phyloP scores from a whole-genome alignment of 2,888 invertebrate species.

The Hydrotaea cyrtoneurina region DNA sequence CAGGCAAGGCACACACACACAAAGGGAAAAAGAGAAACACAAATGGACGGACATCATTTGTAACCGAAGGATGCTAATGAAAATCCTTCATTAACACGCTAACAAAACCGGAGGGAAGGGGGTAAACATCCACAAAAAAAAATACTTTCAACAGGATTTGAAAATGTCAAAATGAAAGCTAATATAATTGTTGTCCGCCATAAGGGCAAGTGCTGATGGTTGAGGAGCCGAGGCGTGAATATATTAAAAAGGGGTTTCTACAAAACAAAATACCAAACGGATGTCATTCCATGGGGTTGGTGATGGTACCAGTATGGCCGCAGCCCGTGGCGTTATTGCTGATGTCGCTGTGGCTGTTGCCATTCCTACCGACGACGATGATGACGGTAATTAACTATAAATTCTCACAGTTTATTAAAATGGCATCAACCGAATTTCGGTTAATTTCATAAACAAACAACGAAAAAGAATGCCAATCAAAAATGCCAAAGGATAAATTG shows the following conservation, averaged over 20 bases:
- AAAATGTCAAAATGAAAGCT: not conserved
- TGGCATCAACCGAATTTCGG: conserved; percentile 1
- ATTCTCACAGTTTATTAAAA: conserved; percentile 52
- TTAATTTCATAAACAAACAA: conserved; percentile 34
- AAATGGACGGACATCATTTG: not conserved
- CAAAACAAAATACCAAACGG: conserved; percentile 19
- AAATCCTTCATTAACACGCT: not conserved
- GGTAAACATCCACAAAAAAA: not conserved
- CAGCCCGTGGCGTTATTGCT: too few species aligned
- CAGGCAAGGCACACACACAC: not conserved
- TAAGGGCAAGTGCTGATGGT: too few species aligned
- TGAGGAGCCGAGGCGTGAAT: not conserved
- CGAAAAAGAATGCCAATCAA: conserved; percentile 41
- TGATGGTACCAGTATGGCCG: not conserved
- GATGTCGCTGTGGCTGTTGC: not conserved
- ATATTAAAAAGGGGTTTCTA: not conserved
- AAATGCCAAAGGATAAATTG: not conserved
- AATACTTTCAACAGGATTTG: not conserved
- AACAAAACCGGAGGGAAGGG: not conserved
- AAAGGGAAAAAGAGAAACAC: not conserved
- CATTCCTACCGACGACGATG: not conserved
- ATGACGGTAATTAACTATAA: conserved; percentile 53
- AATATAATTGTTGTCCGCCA: not conserved
- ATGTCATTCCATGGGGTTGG: not conserved
- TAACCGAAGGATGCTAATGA: not conserved